Evolutionary conservation across 2,797 vertebrate species (phyloP), one percentile per base, ranked within the genome.

Genomic region (Eleutherodactylus coqui): DNA sequence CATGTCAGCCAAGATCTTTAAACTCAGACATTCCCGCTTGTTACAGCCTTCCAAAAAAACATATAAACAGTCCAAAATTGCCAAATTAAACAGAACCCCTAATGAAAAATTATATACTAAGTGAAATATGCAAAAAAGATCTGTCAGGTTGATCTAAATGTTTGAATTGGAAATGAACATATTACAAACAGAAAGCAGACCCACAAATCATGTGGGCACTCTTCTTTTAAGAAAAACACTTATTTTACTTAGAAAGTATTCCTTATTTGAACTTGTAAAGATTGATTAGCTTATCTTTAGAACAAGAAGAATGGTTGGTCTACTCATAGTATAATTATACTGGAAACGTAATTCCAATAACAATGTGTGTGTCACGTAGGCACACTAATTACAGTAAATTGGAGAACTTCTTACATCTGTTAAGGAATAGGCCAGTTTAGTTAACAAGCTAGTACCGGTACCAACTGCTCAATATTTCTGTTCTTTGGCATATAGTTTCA

Each of bases 91-190:
- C 79, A 86, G 72, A 86, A 73, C 75, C 45, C 14, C 55, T 87
- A 77, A 84, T 79, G 81, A 87, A 87, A 87, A 87, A 79, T 84
- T 73, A 87, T 87, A 87, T 83, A 87, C 62, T 78, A 87, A 72
- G 75, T 72, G 75, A 87, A 87, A 87, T 84, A 87, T 87, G 81
- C 75, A 73, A 79, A 83, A n/a, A 87, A 87, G 51, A 83, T 36
- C 58, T 76, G 75, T 87, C 80, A 78, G 64, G 67, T 62, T 83
- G 86, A 87, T 83, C 41, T 87, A 84, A 87, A 84, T 87, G 76
- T 87, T 87, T 87, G 75, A 79, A 83, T 79, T 87, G 81, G 86
- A 87, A 84, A 87, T 79, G 64, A 55, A 67, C 64, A 79, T 8
- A 84, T 27, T 83, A 34, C 75, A 87, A 83, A 87, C 67, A 79